A percentile compares a stretch with the other conserved stretches of the same genome.
Conservation (phyloP, 2,113 vertebrate genomes). For the Genyomyrus donnyi region DNA sequence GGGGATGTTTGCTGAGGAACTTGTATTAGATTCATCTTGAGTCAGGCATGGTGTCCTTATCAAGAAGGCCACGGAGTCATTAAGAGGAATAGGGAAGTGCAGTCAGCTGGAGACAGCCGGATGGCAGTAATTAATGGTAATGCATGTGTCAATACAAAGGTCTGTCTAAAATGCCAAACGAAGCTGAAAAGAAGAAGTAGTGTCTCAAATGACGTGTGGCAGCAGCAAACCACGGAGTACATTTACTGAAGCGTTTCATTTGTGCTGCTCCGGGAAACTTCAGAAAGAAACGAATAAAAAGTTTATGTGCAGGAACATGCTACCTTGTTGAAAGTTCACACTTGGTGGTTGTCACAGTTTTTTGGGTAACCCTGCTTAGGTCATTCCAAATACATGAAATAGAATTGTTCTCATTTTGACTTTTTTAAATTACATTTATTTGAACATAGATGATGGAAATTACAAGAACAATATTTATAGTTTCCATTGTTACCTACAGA, state of each 20-base stretch:
- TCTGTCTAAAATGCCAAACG: background rate
- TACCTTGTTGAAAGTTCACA: background rate
- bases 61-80: background rate
- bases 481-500: background rate
- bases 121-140: slow-evolving; percentile 54
- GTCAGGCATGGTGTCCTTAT: slow-evolving; percentile 18
- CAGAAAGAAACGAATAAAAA: background rate
- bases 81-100: slow-evolving; percentile 58
- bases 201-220: background rate
- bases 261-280: no score
- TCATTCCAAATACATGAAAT: background rate
- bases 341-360: background rate
- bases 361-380: background rate
- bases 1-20: slow-evolving; percentile 17
- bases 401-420: background rate
- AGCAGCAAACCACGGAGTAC: background rate
- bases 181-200: slow-evolving; percentile 16
- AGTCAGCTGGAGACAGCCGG: slow-evolving; percentile 46
- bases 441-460: background rate
- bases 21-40: slow-evolving; percentile 16
- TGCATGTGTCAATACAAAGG: slow-evolving; percentile 57
- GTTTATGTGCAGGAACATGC: background rate
- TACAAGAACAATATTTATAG: background rate
- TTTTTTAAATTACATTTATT: background rate
- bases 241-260: background rate